These are phyloP conservation scores for Corythornis madagascariensis DNA, from an alignment of 2,113 vertebrate genomes.

Conservation along the genomic window DNA sequence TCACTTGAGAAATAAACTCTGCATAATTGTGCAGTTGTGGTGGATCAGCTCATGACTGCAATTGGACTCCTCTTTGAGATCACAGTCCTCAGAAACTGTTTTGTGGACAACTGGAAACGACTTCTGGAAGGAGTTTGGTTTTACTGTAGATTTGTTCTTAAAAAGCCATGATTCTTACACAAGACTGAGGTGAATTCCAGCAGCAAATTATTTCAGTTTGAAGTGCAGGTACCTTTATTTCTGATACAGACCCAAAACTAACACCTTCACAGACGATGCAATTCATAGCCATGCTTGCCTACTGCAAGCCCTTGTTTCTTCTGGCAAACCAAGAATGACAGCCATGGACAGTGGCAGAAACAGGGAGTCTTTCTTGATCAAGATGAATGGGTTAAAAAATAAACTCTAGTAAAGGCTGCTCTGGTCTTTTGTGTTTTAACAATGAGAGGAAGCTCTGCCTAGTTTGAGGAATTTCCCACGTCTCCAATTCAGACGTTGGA, in stretches of 20 bases:
- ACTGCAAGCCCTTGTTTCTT: not conserved
- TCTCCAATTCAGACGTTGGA: constrained; percentile 69
- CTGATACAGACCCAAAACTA: not conserved
- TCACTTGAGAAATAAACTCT: not conserved
- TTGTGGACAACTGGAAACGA: not conserved
- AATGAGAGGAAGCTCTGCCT: constrained; percentile 76
- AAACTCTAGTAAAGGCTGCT: constrained; percentile 42
- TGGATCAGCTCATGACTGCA: not conserved
- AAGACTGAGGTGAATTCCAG: not conserved
- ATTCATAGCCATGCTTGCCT: not conserved
- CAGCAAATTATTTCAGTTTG: not conserved
- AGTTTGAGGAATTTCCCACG: constrained; percentile 81
- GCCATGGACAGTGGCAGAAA: not conserved
- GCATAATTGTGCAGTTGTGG: not conserved
- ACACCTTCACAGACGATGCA: not conserved
- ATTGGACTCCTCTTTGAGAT: not conserved
- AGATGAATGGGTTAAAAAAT: constrained; percentile 68
- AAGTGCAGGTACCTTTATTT: not conserved
- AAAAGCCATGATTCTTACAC: not conserved
- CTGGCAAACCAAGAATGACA: not conserved
- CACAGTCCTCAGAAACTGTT: not conserved
- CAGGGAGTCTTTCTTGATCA: not conserved
- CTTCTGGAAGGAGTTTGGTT: not conserved
- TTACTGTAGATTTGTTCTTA: not conserved
- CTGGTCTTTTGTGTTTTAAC: constrained; percentile 73